Base-by-base conservation (phyloP, 64 coral and sea anemone genomes). In the Montipora efflorescens region DNA sequence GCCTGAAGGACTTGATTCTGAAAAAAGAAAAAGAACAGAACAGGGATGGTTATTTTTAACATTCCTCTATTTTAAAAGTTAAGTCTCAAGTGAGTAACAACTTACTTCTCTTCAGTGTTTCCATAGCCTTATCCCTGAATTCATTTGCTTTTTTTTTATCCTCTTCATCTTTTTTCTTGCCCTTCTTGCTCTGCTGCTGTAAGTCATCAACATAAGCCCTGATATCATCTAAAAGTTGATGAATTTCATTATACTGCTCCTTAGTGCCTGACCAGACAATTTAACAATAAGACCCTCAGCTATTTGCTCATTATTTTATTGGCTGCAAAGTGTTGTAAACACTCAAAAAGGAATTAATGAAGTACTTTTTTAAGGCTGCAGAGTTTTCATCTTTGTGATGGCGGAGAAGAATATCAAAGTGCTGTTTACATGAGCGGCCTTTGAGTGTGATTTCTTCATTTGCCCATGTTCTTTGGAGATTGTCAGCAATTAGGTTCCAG, bases 31-130 rank as follows among this genome's bases (percentile, higher is more conserved):
- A 90, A 48, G 15, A 68, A 80, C 15, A 69, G 76, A 90, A 90
- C 58, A 90, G 75, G 58, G 52, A 90, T 90, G 75, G 88, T 79
- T 90, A 90, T 79, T 90, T 79, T 90, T 90, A 80, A 36, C 16
- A 71, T 69, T 80, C 88, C 88, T 80, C 88, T 36, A 80, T 90
- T 90, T 90, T 36, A 68, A 90, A 90, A 90, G 18, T 79, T 90
- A 90, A 90, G 76, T 90, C 75, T 90, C 23, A 69, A 90, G 88
- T 90, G 59, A 80, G 57, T 90, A 90, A 90, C 48, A 81, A 82
- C 78, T 79, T 90, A 90, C 88, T 91, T 91, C 89, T 82, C 78
- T 91, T 82, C 64, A 91, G 62, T 91, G 89, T 91, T 91, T 91
- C 89, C 89, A 91, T 81, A 91, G 89, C 78, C 61, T 91, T 91